A percentile compares a stretch with the other conserved stretches of the same genome.
Conservation (phyloP, 2,888 invertebrate species). For the Drosophila demipolita region DNA sequence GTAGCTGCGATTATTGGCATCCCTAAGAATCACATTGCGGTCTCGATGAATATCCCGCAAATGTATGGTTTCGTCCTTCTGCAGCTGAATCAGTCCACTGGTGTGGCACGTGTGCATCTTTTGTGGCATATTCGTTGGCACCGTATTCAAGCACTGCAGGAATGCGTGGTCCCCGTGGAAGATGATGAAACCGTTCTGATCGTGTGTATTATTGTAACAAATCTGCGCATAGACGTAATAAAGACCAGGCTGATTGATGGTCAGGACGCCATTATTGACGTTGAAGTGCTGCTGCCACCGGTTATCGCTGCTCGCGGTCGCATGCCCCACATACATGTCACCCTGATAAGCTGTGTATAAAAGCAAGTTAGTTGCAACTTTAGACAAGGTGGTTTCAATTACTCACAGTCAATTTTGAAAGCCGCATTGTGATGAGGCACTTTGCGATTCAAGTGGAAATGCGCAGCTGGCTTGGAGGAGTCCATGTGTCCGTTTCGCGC, state of each 20-base stretch:
- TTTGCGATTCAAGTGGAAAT: constrained; percentile 81
- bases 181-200: constrained; percentile 91
- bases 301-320: constrained; percentile 87
- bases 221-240: constrained; percentile 93
- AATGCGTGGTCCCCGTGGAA: constrained; percentile 88
- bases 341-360: constrained; percentile 70
- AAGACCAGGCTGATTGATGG: constrained; percentile 89
- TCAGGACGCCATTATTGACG: constrained; percentile 88
- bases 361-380: background rate
- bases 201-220: constrained; percentile 91
- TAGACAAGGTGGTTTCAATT: background rate
- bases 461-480: constrained; percentile 71
- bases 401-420: constrained; percentile 63
- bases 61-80: constrained; percentile 88
- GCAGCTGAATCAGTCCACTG: constrained; percentile 88
- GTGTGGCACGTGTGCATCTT: constrained; percentile 92
- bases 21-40: constrained; percentile 85
- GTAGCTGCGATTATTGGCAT: constrained; percentile 91
- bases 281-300: constrained; percentile 88
- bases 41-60: constrained; percentile 88
- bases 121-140: constrained; percentile 86
- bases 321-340: constrained; percentile 83
- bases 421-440: constrained; percentile 67
- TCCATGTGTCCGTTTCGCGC: background rate
- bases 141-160: constrained; percentile 90